Evolutionary conservation across 1,140 invertebrate species (phyloP), one percentile per base, ranked within the genome.

Genomic region (Papilio machaon): DNA sequence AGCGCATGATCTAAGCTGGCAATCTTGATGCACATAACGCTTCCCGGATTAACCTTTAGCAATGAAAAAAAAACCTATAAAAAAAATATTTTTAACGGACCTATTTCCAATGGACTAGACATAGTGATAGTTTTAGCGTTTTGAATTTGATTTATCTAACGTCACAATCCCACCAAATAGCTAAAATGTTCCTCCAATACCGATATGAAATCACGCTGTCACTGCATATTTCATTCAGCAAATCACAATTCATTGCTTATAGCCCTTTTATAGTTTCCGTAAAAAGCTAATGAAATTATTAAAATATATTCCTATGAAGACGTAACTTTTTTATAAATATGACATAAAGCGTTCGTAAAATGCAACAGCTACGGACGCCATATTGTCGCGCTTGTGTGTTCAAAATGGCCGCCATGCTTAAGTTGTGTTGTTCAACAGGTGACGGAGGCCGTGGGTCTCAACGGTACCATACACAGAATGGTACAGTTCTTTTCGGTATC

Each of bases 401-500:
- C 86, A 91, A 90, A 87, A 89, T 94, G 89, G 89, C 89, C 82
- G 89, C 86, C 82, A 86, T 90, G 86, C 85, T 91, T 82, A 94
- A 88, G 91, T 90, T 94, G 91, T 95, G 88, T 94, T 95, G 94
- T 95, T 95, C 91, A 92, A 94, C 95, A 95, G 94, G 95, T 95
- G 92, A 92, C 93, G 94, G 95, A 95, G 95, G 92, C 94, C 92
- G 94, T 95, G 90, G 95, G 91, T 93, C 94, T 94, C 92, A 95
- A 95, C 95, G 95, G 92, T 91, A 95, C 94, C 91, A 95, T 95
- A 89, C 94, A 95, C 92, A 92, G 95, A 95, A 94, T 95, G 95
- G 95, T 95, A 90, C 95, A 95, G 85, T 95, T 95, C 94, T 95
- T 95, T 95, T 94, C 92, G 82, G 92, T 94, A 86, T 93, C 95